Percentiles rank a stretch among this genome's conserved stretches.
These are phyloP conservation scores for Drosophila elegans DNA, from an alignment of 1,140 invertebrate species.

Conservation along the genomic window DNA sequence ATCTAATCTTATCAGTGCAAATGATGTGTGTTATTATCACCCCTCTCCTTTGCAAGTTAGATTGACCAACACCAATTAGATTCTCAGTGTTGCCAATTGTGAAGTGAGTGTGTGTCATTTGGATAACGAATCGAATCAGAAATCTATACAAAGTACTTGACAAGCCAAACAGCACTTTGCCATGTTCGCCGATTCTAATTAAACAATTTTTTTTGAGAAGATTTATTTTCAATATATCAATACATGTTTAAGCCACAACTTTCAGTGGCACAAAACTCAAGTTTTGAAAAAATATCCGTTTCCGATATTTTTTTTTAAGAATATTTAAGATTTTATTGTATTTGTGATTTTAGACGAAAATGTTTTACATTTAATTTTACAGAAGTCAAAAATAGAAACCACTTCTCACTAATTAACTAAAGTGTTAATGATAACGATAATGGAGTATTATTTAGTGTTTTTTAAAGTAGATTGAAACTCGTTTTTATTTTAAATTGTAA, in stretches of 20 bases:
- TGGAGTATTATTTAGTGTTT: not conserved
- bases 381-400: not conserved
- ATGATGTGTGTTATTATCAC: conserved; percentile 37
- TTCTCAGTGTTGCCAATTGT: conserved; percentile 35
- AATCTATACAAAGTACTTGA: conserved; percentile 16
- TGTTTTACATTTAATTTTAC: not conserved
- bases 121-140: conserved; percentile 36
- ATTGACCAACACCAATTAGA: conserved; percentile 71
- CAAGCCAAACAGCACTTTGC: conserved; percentile 4
- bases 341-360: not conserved
- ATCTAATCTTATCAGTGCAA: conserved; percentile 57
- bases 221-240: not conserved
- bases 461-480: not conserved
- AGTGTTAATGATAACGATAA: not conserved
- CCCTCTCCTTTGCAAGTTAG: conserved; percentile 11
- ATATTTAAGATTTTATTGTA: not conserved
- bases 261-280: too few species aligned
- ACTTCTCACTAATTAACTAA: not conserved
- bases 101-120: conserved; percentile 22
- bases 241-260: too few species aligned
- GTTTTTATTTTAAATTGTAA: not conserved
- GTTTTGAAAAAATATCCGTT: not conserved
- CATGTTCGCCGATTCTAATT: not conserved
- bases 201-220: not conserved
- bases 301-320: not conserved